Base-by-base conservation (phyloP, 2,113 vertebrate species). In the Corydoras maculifer region DNA sequence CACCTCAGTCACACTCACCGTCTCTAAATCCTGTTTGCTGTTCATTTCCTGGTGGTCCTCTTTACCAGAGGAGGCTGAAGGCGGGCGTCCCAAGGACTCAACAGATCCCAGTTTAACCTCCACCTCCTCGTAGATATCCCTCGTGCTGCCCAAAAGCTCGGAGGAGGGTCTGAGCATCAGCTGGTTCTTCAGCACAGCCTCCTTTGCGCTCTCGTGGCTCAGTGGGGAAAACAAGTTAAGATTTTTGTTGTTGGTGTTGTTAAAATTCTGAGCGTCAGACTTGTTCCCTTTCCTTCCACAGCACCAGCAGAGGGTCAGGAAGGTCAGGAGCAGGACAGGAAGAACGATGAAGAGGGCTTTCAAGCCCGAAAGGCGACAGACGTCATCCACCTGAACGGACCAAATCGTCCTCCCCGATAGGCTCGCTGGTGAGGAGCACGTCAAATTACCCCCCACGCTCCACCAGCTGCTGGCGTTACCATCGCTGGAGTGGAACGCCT, bases 61-160 rank as follows among this genome's bases (percentile, higher is more conserved):
- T 58, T 9, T 76, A 11, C 62, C 65, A 3, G 70, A 65, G 53
- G 60, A 74, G 58, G 78, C 11, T 64, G 50, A 69, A 0, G 81
- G 31, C 0, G 78, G 58, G 10, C 70, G 63, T 0, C 78, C 78
- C 32, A 91, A 83, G 8, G 87, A 88, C 64, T 87, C 86, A 71
- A 84, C 84, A 0, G 90, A 87, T 48, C 85, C 87, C 71, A 88
- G 78, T 62, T 85, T 90, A 62, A 93, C 88, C 80, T 93, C 91
- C 80, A 94, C 91, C 32, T 94, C 93, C 74, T 94, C 91, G 0
- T 93, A 92, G 69, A 95, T 85, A 77, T 94, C 92, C 63, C 84
- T 83, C 59, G 81, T 82, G 80, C 90, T 92, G 32, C 88, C 91
- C 65, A 90, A 66, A 0, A 87, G 78, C 30, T 86, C 77, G 1